These are phyloP conservation scores for Corvus cornix DNA, from an alignment of 2,113 vertebrate genomes.

Conservation along the genomic window DNA sequence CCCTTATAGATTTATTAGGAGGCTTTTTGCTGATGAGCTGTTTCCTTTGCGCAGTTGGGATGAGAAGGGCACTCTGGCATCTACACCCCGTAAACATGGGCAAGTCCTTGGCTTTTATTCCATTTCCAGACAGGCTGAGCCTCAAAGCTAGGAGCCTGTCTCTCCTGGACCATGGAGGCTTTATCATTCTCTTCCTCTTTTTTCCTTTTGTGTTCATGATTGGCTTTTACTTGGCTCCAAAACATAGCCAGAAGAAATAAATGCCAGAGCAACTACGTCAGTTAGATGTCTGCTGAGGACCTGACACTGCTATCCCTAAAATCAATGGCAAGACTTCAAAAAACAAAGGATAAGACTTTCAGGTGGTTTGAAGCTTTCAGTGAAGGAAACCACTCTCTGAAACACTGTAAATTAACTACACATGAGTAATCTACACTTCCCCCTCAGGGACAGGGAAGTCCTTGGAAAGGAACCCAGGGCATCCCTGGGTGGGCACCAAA, in stretches of 20 bases:
- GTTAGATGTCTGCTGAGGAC: neutral
- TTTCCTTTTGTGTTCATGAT: neutral
- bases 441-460: neutral
- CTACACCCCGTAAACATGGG: neutral
- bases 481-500: neutral
- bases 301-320: neutral
- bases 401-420: neutral
- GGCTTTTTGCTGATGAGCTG: neutral
- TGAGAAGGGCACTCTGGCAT: neutral
- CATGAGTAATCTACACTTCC: fast-evolving
- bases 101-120: neutral
- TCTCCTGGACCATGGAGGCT: neutral
- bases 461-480: neutral
- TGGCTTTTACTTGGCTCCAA: neutral
- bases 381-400: neutral
- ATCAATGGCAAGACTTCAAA: neutral
- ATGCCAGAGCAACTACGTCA: neutral
- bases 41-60: neutral
- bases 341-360: neutral
- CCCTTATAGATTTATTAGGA: constrained; percentile 13
- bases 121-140: neutral
- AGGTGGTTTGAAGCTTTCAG: neutral
- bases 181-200: neutral
- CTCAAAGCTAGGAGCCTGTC: neutral
- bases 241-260: neutral